These are phyloP conservation scores for Gnathonemus longibarbis DNA, from an alignment of 2,113 vertebrate genomes.

Conservation along the genomic window DNA sequence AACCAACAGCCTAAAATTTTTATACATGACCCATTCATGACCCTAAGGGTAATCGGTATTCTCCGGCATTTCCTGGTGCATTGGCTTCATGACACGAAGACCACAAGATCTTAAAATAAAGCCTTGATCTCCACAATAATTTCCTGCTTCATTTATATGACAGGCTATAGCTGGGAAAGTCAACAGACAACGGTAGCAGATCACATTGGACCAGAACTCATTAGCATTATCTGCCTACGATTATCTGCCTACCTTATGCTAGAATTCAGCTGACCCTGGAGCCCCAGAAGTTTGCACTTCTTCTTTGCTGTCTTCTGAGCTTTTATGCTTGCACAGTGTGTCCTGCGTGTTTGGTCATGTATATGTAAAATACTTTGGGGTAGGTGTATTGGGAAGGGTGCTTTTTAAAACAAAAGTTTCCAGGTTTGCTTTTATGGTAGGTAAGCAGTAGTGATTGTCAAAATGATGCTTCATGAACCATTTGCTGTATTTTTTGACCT, in stretches of 20 bases:
- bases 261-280: not conserved
- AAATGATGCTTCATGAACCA: not conserved
- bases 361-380: not conserved
- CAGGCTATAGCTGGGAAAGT: not conserved
- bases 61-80: not conserved
- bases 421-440: not conserved
- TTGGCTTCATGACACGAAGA: not conserved
- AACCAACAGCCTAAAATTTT: no score
- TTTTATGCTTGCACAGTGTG: not conserved
- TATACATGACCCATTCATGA: not conserved
- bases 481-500: not conserved
- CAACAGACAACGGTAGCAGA: not conserved
- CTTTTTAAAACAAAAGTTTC: not conserved
- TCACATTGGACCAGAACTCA: not conserved
- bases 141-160: not conserved
- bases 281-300: not conserved
- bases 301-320: not conserved
- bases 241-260: not conserved
- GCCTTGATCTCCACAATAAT: not conserved
- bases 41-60: not conserved
- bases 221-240: not conserved
- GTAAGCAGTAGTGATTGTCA: not conserved
- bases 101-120: not conserved
- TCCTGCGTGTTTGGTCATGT: not conserved
- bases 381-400: not conserved